phyloP scores from a whole-genome alignment of 2,113 vertebrate species.

The Sylvia atricapilla region DNA sequence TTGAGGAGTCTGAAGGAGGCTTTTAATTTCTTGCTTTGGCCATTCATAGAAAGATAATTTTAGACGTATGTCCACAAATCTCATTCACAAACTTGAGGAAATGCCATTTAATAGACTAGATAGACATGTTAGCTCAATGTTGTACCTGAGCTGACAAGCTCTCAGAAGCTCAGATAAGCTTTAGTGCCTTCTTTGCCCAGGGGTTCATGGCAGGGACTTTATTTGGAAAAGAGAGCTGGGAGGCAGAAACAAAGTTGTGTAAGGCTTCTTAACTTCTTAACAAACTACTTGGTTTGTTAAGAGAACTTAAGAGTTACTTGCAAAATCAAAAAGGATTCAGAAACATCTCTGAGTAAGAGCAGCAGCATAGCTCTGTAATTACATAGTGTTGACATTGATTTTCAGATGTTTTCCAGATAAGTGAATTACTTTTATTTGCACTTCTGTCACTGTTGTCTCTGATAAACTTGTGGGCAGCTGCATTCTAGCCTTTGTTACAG shows the following conservation, averaged over 20 bases:
- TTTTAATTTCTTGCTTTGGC: neutral
- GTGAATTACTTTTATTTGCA: neutral
- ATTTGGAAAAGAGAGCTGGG: neutral
- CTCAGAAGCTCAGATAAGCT: neutral
- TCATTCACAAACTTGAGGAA: neutral
- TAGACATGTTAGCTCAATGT: neutral
- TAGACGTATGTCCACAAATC: neutral
- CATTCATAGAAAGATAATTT: neutral
- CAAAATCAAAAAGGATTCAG: neutral
- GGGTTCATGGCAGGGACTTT: neutral
- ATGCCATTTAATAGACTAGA: neutral
- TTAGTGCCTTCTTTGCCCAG: neutral
- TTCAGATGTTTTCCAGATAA: neutral
- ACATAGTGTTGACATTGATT: neutral
- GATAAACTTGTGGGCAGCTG: neutral
- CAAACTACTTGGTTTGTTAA: neutral
- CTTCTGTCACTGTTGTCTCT: neutral
- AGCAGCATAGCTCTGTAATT: neutral
- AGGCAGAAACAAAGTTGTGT: neutral
- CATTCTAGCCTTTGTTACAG: neutral
- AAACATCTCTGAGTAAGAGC: neutral
- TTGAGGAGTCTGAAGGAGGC: neutral
- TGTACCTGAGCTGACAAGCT: neutral
- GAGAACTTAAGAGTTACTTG: neutral
- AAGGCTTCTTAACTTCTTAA: neutral